Percentiles rank a stretch among this genome's conserved stretches.
Evolutionary conservation across 2,888 invertebrate species (phyloP).

Genomic region (Euplagia quadripunctaria): DNA sequence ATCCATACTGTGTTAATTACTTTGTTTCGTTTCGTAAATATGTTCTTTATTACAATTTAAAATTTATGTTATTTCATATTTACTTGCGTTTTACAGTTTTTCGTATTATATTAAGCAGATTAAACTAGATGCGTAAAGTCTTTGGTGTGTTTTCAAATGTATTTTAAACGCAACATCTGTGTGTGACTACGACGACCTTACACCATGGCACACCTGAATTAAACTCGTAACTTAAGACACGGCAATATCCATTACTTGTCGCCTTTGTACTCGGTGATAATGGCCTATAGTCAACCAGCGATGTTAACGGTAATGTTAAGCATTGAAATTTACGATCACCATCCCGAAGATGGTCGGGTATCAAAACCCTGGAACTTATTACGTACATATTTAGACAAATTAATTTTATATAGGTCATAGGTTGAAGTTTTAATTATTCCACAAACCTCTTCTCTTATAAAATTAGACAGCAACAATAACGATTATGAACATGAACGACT

Average conservation of each 20-base stretch:
- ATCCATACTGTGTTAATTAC: no score
- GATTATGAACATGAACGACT: no score
- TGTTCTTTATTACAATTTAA: no score
- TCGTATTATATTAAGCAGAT: no score
- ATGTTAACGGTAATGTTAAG: slow-evolving; percentile 53
- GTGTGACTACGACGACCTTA: slow-evolving; percentile 27
- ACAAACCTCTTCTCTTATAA: no score
- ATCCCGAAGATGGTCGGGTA: slow-evolving; percentile 36
- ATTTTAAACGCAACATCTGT: neutral
- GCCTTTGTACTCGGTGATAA: slow-evolving; percentile 29
- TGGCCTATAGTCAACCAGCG: slow-evolving; percentile 44
- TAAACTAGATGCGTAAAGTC: no score
- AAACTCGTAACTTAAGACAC: slow-evolving; percentile 38
- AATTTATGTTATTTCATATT: no score
- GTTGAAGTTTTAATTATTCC: neutral
- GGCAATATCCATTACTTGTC: slow-evolving; percentile 48
- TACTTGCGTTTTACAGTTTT: no score
- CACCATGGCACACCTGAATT: slow-evolving; percentile 50
- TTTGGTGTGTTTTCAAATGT: neutral
- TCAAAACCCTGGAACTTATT: slow-evolving; percentile 1
- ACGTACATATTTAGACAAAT: neutral
- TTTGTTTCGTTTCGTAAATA: no score
- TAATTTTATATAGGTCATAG: neutral
- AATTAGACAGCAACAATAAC: no score
- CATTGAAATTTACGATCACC: slow-evolving; percentile 59